These are phyloP conservation scores for Microtus montanus DNA, from an alignment of 2,113 vertebrate genomes.

Conservation along the genomic window DNA sequence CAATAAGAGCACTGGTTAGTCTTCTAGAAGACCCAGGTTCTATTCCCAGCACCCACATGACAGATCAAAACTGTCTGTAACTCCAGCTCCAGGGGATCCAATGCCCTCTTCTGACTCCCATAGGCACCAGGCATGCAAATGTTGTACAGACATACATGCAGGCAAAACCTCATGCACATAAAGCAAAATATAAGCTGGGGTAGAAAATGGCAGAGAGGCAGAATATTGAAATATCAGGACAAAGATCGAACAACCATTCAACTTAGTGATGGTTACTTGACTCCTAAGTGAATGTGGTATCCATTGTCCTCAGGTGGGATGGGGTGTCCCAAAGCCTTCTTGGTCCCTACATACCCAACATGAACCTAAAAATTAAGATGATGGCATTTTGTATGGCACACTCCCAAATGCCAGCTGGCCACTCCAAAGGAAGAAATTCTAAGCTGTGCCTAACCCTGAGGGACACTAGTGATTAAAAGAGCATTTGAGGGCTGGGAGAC, in stretches of 20 bases:
- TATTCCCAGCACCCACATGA: background rate
- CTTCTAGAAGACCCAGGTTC: background rate
- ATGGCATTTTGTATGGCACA: rapidly evolving
- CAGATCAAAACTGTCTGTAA: background rate
- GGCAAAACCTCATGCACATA: background rate
- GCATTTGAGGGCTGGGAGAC: background rate
- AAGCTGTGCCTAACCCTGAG: too few relatives aligned
- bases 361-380: background rate
- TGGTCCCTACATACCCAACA: background rate
- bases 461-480: background rate
- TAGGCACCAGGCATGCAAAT: background rate
- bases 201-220: background rate
- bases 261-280: too few relatives aligned
- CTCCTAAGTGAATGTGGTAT: too few relatives aligned
- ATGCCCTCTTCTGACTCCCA: background rate
- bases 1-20: background rate
- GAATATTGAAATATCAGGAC: background rate
- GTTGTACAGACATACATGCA: background rate
- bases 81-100: background rate
- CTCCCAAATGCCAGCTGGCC: background rate
- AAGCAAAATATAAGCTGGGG: background rate
- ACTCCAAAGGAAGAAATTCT: background rate
- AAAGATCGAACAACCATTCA: too few relatives aligned
- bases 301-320: background rate
- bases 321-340: background rate